Base-by-base conservation (phyloP, 1,140 invertebrate genomes). In the Drosophila pruinosa region DNA sequence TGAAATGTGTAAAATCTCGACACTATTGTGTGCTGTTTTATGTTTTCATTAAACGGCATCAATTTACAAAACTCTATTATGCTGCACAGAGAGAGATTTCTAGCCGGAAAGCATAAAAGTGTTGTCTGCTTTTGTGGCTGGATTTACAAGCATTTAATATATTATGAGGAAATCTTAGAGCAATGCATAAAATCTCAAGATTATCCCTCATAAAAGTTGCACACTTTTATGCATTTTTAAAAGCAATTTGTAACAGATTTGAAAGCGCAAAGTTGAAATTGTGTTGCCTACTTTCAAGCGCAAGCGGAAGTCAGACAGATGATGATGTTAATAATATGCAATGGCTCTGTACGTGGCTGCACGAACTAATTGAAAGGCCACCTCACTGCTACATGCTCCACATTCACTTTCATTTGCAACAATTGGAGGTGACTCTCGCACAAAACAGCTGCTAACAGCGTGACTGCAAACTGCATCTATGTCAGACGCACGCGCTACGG, bases 201-300 rank as follows among this genome's bases (percentile, higher is more conserved):
- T 7, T 7, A 7, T n/a, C 3, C n/a, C 28, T 34, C n/a, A 34
- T 34, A 34, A 34, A 34, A 12, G n/a, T 12, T 34, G 2, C 4
- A 34, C 31, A 2, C 7, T 31, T 31, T 31, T 31, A 31, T 31
- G 28, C 28, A 31, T 31, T 31, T 31, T 31, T 31, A 31, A 34
- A 34, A 53, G 28, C 14, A 15, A 15, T 10, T 26, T 52, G 0
- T 10, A 22, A 10, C 34, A 24, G 41, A 34, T 34, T 34, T 34
- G 3, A 34, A 15, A 14, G 7, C 36, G 38, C 34, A 54, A 61
- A 72, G 58, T 77, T 65, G 53, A 75, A 75, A 82, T 74, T 75
- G 72, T 72, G 72, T 80, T 83, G 80, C 80, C 79, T 78, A 78
- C 78, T 74, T 81, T 65, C 12, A 56, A 39, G 70, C 38, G 56